Evolutionary conservation across 1,140 invertebrate genomes (phyloP).

Genomic region (Bombus huntii): DNA sequence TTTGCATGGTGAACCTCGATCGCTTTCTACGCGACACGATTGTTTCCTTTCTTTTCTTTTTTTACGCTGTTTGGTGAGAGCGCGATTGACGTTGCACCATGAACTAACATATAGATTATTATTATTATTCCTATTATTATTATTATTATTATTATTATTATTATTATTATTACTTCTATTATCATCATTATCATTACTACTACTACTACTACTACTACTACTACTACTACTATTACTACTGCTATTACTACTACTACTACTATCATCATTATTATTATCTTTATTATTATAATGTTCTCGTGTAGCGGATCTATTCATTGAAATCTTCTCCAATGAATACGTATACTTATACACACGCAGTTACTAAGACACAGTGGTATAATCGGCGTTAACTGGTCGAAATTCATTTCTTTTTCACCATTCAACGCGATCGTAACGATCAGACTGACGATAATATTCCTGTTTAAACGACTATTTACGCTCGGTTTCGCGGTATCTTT

Average conservation of each 20-base stretch:
- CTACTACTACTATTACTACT: not conserved
- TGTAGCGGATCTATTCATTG: not conserved
- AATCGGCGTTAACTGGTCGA: not conserved
- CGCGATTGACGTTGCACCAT: conserved; percentile 76
- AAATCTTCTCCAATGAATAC: not conserved
- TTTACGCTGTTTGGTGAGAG: conserved; percentile 55
- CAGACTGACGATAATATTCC: conserved; percentile 36
- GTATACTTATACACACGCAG: not conserved
- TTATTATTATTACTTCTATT: no score
- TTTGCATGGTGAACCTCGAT: conserved; percentile 75
- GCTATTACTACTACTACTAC: not conserved
- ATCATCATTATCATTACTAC: fast-evolving
- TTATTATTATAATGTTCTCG: not conserved
- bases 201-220: not conserved
- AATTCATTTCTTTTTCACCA: not conserved
- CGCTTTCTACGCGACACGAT: conserved; percentile 69
- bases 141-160: not conserved
- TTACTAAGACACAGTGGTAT: not conserved
- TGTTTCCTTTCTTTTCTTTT: conserved; percentile 20
- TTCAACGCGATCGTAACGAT: conserved; percentile 4
- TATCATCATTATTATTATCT: not conserved
- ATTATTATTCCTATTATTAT: not conserved
- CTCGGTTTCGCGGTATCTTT: conserved; percentile 7
- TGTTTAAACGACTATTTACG: conserved; percentile 5
- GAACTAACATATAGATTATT: conserved; percentile 25